phyloP scores from a whole-genome alignment of 2,113 vertebrate species.

The Cairina moschata region DNA sequence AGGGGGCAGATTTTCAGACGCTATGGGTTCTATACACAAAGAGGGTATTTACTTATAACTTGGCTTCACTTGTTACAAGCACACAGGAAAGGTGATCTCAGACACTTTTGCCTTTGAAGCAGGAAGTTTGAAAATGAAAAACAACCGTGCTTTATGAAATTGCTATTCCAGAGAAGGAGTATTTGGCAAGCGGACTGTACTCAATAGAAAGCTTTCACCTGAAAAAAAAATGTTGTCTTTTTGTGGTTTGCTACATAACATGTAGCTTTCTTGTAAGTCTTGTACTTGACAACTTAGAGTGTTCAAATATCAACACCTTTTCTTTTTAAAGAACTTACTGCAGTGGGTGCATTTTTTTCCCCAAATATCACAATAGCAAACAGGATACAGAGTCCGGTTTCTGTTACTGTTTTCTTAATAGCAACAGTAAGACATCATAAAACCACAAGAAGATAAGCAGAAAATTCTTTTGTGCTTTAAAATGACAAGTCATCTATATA shows the following conservation, averaged over 20 bases:
- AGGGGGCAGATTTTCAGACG: background rate
- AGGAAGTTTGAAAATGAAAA: slow-evolving; percentile 42
- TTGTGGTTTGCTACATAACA: slow-evolving; percentile 43
- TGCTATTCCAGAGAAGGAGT: background rate
- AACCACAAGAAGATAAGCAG: slow-evolving; percentile 72
- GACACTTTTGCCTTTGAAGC: background rate
- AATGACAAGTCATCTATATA: background rate
- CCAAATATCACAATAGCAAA: slow-evolving; percentile 59
- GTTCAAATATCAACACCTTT: slow-evolving; percentile 51
- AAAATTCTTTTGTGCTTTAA: slow-evolving; percentile 50
- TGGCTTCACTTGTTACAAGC: background rate
- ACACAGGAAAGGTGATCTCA: background rate
- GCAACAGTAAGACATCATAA: slow-evolving; percentile 59
- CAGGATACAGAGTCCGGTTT: slow-evolving; percentile 70
- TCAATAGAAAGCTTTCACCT: slow-evolving; percentile 33
- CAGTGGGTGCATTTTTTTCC: slow-evolving; percentile 33
- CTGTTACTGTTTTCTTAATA: slow-evolving; percentile 74
- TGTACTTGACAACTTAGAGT: slow-evolving; percentile 49
- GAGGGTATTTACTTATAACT: background rate
- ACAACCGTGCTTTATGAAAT: background rate
- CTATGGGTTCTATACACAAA: background rate
- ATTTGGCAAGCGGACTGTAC: slow-evolving; percentile 5
- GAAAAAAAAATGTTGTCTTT: slow-evolving; percentile 52
- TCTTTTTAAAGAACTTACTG: slow-evolving; percentile 44
- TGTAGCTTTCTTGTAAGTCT: slow-evolving; percentile 55